Conservation (phyloP, 2,113 vertebrate species). For the Cacatua alba region DNA sequence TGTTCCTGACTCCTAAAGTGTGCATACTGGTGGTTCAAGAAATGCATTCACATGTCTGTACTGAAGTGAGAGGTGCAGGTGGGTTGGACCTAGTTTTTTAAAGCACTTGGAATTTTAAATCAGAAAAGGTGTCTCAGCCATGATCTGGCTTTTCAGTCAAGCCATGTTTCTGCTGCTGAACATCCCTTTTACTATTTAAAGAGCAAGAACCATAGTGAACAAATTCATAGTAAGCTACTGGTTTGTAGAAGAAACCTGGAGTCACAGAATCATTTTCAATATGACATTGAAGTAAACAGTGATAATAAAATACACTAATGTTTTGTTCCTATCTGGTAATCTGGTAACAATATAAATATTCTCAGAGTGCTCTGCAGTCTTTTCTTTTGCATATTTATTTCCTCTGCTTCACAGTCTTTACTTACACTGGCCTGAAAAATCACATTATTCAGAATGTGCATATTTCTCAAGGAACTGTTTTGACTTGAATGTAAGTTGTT, state of each 20-base stretch:
- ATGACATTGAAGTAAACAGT: not conserved
- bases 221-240: not conserved
- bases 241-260: not conserved
- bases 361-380: not conserved
- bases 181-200: not conserved
- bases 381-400: not conserved
- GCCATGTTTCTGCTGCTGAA: not conserved
- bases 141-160: not conserved
- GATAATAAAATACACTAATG: not conserved
- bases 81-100: not conserved
- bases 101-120: not conserved
- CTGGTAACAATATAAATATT: not conserved
- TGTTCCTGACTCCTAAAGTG: not conserved
- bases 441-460: not conserved
- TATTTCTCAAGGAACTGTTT: slow-evolving; percentile 13
- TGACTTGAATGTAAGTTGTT: not conserved
- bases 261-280: not conserved
- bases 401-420: not conserved
- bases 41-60: rapidly evolving
- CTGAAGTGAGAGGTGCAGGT: not conserved
- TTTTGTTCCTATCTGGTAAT: not conserved
- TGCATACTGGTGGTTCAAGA: not conserved
- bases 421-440: not conserved
- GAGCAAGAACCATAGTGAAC: not conserved
- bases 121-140: not conserved